A percentile compares a stretch with the other conserved stretches of the same genome.
Evolutionary conservation across 2,113 vertebrate genomes (phyloP).

Genomic region (Sakesphorus luctuosus): DNA sequence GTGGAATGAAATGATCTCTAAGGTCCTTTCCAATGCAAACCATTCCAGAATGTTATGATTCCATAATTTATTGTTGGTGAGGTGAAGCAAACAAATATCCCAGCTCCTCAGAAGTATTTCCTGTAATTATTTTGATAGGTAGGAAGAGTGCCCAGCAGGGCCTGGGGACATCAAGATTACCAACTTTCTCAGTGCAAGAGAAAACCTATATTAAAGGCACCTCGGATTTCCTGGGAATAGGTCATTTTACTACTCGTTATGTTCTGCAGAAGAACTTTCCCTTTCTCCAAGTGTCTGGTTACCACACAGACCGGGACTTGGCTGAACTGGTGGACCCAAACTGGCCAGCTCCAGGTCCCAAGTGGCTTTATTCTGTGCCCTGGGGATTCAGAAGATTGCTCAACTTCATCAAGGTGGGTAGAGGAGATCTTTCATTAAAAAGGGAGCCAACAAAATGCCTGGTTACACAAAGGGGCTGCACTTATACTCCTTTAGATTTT

Average conservation of each 20-base stretch:
- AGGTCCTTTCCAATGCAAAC: not conserved
- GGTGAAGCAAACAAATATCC: not conserved
- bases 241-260: conserved; percentile 91
- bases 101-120: not conserved
- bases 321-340: conserved; percentile 88
- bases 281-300: conserved; percentile 76
- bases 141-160: conserved; percentile 89
- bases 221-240: conserved; percentile 90
- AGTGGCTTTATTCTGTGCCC: conserved; percentile 88
- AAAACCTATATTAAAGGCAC: conserved; percentile 92
- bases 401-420: conserved; percentile 90
- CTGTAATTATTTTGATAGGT: conserved; percentile 66
- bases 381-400: conserved; percentile 93
- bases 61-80: not conserved
- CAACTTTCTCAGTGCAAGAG: conserved; percentile 88
- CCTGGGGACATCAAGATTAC: conserved; percentile 83
- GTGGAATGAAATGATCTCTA: not conserved
- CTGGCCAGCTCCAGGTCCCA: conserved; percentile 88
- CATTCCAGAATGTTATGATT: not conserved
- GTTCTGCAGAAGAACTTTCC: conserved; percentile 84
- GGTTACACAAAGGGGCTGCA: not conserved
- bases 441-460: not conserved
- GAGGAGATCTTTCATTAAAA: not conserved
- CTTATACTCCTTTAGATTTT: not conserved
- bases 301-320: conserved; percentile 85